These are phyloP conservation scores for Chlorodrepanis virens DNA, from an alignment of 2,113 vertebrate species.

Conservation along the genomic window DNA sequence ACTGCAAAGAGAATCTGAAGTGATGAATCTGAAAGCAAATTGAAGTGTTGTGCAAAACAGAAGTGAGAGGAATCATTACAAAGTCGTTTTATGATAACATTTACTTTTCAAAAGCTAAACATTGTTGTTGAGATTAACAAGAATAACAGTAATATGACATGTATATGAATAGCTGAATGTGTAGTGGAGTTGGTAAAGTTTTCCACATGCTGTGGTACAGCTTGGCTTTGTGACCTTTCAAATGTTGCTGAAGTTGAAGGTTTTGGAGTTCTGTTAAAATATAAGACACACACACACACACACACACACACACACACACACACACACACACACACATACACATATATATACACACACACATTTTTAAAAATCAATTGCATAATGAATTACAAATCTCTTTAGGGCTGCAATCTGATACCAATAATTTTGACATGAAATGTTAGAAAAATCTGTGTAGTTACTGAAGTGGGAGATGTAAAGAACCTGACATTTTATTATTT, in stretches of 20 bases:
- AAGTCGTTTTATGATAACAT: slow-evolving; percentile 81
- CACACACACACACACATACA: too few relatives aligned
- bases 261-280: neutral
- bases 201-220: slow-evolving; percentile 71
- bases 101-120: slow-evolving; percentile 79
- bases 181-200: slow-evolving; percentile 69
- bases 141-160: slow-evolving; percentile 79
- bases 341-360: too few relatives aligned
- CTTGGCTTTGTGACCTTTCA: slow-evolving; percentile 5
- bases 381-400: neutral
- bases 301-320: too few relatives aligned
- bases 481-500: neutral
- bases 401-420: neutral
- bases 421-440: neutral
- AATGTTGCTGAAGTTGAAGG: neutral
- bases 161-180: slow-evolving; percentile 71
- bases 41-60: slow-evolving; percentile 56
- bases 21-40: slow-evolving; percentile 68
- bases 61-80: slow-evolving; percentile 74
- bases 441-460: neutral
- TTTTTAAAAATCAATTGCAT: neutral
- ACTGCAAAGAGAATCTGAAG: slow-evolving; percentile 10
- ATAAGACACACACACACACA: rapidly evolving
- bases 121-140: slow-evolving; percentile 74
- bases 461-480: neutral